Base-by-base conservation (phyloP, 2,113 vertebrate species). In the Leptobrachium ailaonicum region DNA sequence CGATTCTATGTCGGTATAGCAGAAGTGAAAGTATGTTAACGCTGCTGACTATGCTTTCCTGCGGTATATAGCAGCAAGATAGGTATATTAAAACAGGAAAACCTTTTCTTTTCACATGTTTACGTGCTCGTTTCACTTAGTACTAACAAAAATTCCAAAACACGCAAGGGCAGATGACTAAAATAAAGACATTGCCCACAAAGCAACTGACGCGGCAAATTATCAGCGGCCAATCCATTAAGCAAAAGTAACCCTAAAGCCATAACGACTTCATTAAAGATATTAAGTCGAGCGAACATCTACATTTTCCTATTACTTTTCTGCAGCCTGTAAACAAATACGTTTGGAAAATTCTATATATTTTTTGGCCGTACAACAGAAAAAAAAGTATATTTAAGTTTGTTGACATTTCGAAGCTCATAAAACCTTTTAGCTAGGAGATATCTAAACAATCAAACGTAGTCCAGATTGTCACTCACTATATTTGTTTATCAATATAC, bases 11-110 rank as follows among this genome's bases (percentile, higher is more conserved):
- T 67, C 41, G 53, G 68, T 41, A 68, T 75, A 54, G 62, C 72
- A 60, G 67, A 74, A 81, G 79, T 81, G 79, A 81, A 75, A 81
- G 71, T 56, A 11, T 32, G 41, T 11, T 50, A 58, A 64, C 75
- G 79, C 79, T 81, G 79, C 79, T 81, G 79, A 81, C 79, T 75
- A 41, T 41, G 64, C 64, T 50, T 81, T 81, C 72, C 67, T 81
- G 79, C 75, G 79, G 79, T 81, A 81, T 68, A 41, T 56, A 66
- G 42, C 54, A 60, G 42, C 58, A 56, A 43, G n/a, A 68, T 81
- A 69, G 73, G 71, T 50, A 80, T 80, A 73, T 73, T 66, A 13
- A 69, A 69, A 74, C 72, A 81, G 79, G 79, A 81, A 81, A 74
- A 62, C 64, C 64, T 47, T 32, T 32, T 32, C 20, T 32, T 32